Base-by-base conservation (phyloP, 2,888 invertebrate species). In the Pristionchus japonicus region DNA sequence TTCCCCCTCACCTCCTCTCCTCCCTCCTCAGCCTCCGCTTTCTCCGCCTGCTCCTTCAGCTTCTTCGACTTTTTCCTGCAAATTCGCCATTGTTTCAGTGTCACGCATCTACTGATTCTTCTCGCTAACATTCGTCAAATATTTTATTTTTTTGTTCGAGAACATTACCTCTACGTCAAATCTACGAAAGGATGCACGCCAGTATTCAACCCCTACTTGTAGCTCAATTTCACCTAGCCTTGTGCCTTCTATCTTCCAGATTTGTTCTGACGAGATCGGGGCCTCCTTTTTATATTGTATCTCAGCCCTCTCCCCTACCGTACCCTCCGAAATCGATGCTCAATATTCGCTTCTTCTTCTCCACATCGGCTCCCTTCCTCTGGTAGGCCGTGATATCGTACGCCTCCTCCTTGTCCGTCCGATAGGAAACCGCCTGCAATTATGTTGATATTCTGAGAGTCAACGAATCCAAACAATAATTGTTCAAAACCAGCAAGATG, bases 381-480 rank as follows among this genome's bases (percentile, higher is more conserved):
- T 96, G 95, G 95, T 96, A 99, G 0, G 96, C 96, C 89, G 96
- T 96, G 20, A 96, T 96, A 89, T 98, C 98, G 88, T 96, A 96
- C 90, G 96, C 96, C 95, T 99, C 98, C 23, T 96, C 96, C 88
- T 96, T 95, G 9, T 97, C 96, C 0, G 97, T 96, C 11, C 92
- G 90, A 83, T 94, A 94, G 11, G 90, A 89, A 13, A 92, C 92
- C 0, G 92, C 91, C 90, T 90, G 61, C 37, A n/a, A n/a, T n/a
- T n/a, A n/a, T n/a, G n/a, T n/a, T n/a, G n/a, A n/a, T n/a, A n/a
- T n/a, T n/a, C n/a, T n/a, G n/a, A n/a, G n/a, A n/a, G n/a, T n/a
- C n/a, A n/a, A n/a, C n/a, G n/a, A n/a, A n/a, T n/a, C n/a, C n/a
- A n/a, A n/a, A n/a, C n/a, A n/a, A n/a, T n/a, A n/a, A n/a, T n/a